Evolutionary conservation across 2,888 invertebrate genomes (phyloP), one percentile per base, ranked within the genome.

Genomic region (Platypus cylindrus): DNA sequence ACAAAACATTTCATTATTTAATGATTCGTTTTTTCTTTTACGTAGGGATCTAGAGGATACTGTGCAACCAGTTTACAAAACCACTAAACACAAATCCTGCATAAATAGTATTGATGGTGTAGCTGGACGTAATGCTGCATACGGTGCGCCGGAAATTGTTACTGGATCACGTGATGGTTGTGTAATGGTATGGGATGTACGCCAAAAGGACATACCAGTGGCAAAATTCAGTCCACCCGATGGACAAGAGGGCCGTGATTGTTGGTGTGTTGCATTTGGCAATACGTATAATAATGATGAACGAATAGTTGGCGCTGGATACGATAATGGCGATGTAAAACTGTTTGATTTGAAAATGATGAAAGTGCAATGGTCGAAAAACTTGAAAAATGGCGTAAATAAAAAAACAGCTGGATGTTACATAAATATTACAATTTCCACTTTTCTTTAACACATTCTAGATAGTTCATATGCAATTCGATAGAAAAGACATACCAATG

Each of bases 271-370:
- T 0, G 75, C 81, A 1, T 93, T 95, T 55, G 94, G 93, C 0
- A 83, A 94, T 64, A 82, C 90, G 0, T 87, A 79, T 62, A 89
- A 83, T 56, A 75, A 80, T 28, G 71, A 81, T 17, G 93, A 95
- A 50, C 71, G 94, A 36, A 70, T 83, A 36, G 77, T 95, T 0
- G 82, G 78, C 16, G 86, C 93, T 7, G 95, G 95, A 1, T 95
- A 93, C 53, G 94, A 95, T 54, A 95, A 95, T 59, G 95, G 95
- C 0, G 95, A 95, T 55, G 62, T 95, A 2, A 95, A 94, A 63
- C 72, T 95, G 64, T 94, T 89, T 57, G 93, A 95, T 59, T 65
- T 95, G 16, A 72, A 80, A 39, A 75, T 75, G 3, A 84, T 93
- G 79, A 67, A 75, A 0, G 62, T 91, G 0, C 66, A 77, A 51